Percentiles rank a stretch among this genome's conserved stretches.
These are phyloP conservation scores for Catharus ustulatus DNA, from an alignment of 2,797 vertebrate genomes.

Conservation along the genomic window DNA sequence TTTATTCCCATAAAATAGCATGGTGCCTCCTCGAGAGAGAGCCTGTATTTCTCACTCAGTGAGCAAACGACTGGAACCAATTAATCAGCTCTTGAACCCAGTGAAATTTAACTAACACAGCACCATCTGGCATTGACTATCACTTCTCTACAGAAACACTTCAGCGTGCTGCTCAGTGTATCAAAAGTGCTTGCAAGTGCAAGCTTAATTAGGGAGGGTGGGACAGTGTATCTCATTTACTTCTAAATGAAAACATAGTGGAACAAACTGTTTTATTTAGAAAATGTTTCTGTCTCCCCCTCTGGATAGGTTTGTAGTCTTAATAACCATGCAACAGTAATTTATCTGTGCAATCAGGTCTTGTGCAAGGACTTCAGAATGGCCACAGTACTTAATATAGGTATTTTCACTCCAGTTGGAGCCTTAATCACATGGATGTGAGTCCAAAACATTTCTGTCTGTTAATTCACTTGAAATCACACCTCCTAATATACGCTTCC, in stretches of 20 bases:
- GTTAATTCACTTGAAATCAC: not conserved
- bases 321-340: not conserved
- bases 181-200: not conserved
- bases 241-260: not conserved
- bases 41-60: not conserved
- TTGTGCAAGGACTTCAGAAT: not conserved
- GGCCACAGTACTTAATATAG: not conserved
- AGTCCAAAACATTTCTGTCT: not conserved
- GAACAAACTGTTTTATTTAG: not conserved
- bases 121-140: slow-evolving; percentile 16
- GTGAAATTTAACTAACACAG: slow-evolving; percentile 15
- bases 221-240: not conserved
- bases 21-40: not conserved
- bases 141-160: slow-evolving; percentile 18
- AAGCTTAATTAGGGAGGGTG: not conserved
- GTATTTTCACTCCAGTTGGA: not conserved
- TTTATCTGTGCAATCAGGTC: not conserved
- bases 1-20: not conserved
- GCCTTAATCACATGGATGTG: not conserved
- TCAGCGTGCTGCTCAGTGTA: not conserved
- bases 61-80: slow-evolving; percentile 54
- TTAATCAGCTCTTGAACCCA: slow-evolving; percentile 43
- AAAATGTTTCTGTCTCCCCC: not conserved
- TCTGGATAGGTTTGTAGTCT: not conserved
- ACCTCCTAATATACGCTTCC: not conserved